Conservation (phyloP, 2,888 invertebrate genomes). For the Hemithea aestivaria region DNA sequence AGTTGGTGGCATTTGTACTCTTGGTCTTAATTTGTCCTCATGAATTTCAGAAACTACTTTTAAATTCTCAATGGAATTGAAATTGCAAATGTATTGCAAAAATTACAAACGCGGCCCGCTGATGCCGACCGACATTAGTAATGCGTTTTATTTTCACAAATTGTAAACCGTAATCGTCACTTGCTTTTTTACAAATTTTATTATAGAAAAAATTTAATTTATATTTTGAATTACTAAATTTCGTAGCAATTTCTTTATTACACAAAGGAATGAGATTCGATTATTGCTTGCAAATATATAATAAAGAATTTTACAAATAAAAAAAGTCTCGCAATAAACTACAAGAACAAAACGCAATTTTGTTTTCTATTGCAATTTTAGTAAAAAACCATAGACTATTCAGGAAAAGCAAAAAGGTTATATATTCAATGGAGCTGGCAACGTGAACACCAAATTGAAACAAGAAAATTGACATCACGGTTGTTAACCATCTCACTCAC, state of each 20-base stretch:
- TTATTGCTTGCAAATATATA: not conserved
- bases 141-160: constrained; percentile 34
- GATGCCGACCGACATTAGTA: constrained; percentile 61
- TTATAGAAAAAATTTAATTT: too few relatives aligned
- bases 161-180: not conserved
- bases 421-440: too few relatives aligned
- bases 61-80: constrained; percentile 34
- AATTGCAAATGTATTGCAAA: constrained; percentile 40
- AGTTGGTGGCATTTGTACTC: constrained; percentile 56
- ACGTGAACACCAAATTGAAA: too few relatives aligned
- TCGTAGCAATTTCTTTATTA: too few relatives aligned
- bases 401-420: too few relatives aligned
- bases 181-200: too few relatives aligned
- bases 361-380: constrained; percentile 18
- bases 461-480: too few relatives aligned
- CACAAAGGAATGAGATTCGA: too few relatives aligned
- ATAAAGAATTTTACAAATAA: not conserved
- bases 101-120: constrained; percentile 52
- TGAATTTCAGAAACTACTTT: constrained; percentile 44
- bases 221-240: too few relatives aligned
- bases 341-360: constrained; percentile 14
- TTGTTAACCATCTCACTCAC: too few relatives aligned
- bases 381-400: not conserved
- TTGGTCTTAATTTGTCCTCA: constrained; percentile 50
- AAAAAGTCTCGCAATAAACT: not conserved